Evolutionary conservation across 92 coral and sea anemone species (phyloP).

Genomic region (Epizoanthus rinbou): DNA sequence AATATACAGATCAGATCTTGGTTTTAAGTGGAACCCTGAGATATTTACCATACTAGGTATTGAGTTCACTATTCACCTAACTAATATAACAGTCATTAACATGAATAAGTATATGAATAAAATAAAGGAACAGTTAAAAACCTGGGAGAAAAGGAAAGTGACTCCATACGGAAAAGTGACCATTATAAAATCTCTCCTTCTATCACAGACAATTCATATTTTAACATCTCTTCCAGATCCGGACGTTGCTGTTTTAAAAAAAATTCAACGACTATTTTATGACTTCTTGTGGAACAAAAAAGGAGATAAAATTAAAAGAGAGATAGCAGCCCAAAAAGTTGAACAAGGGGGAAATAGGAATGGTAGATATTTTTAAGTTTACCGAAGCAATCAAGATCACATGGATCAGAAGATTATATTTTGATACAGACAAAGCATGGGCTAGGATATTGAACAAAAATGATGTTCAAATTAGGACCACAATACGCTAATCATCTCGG

Average conservation of each 20-base stretch:
- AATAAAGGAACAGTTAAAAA: neutral
- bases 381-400: neutral
- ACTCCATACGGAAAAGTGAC: constrained; percentile 4
- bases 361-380: neutral
- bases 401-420: constrained; percentile 15
- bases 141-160: constrained; percentile 7
- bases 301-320: constrained; percentile 16
- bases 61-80: neutral
- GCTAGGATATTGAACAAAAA: neutral
- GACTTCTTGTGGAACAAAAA: neutral
- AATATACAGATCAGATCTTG: no score
- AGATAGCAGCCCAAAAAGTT: neutral
- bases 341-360: neutral
- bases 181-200: neutral
- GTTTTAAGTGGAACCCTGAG: no score
- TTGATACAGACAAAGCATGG: constrained; percentile 1
- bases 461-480: constrained; percentile 6
- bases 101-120: neutral
- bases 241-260: neutral
- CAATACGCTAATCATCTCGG: neutral
- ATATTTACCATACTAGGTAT: no score
- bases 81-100: neutral
- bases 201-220: constrained; percentile 1
- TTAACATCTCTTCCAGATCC: constrained; percentile 11
- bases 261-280: neutral